phyloP scores from a whole-genome alignment of 2,113 vertebrate species.

The Muntiacus muntjak region DNA sequence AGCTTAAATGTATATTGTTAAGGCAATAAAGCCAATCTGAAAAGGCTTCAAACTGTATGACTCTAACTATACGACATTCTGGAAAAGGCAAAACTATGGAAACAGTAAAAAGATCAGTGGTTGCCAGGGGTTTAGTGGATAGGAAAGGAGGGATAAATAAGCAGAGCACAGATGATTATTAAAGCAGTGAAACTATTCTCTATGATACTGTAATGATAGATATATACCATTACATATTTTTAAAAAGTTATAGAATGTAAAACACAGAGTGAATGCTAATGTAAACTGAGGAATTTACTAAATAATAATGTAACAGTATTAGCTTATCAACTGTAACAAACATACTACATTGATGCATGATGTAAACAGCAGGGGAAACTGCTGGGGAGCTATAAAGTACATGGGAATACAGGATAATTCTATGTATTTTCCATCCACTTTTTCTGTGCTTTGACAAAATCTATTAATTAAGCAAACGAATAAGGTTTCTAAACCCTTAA shows the following conservation, averaged over 20 bases:
- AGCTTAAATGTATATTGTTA: neutral
- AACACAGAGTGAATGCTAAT: neutral
- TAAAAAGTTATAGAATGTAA: neutral
- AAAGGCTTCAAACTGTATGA: neutral
- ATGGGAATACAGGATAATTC: neutral
- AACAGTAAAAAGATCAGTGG: neutral
- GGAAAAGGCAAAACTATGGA: neutral
- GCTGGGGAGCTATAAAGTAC: neutral
- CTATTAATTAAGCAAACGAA: neutral
- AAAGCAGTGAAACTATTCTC: neutral
- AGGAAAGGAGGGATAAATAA: neutral
- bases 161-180: neutral
- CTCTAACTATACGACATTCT: neutral
- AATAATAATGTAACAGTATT: neutral
- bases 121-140: neutral
- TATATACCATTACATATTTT: neutral
- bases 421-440: neutral
- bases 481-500: neutral
- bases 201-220: neutral
- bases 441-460: neutral
- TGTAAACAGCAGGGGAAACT: neutral
- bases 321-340: neutral
- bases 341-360: neutral
- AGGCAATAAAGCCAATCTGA: neutral
- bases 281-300: neutral